Evolutionary conservation across 2,888 invertebrate genomes (phyloP), one percentile per base, ranked within the genome.

Genomic region (Chrysomela aeneicollis): DNA sequence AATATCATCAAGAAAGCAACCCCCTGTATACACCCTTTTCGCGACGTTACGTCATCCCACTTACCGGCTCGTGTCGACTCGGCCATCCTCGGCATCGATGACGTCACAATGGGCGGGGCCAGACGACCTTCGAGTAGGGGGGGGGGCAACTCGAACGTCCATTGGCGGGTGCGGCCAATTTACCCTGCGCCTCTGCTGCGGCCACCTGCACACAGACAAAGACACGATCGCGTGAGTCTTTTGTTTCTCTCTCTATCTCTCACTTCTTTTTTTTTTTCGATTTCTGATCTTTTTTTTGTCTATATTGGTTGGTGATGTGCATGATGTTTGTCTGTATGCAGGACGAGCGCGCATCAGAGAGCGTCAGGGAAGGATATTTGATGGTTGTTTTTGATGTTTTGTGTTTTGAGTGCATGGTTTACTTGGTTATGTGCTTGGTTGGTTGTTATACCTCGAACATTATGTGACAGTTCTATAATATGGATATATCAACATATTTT

Each of bases 161-260:
- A 15, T 42, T 47, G 21, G 49, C 10, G 21, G 15, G 9, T 59
- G 26, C 30, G 17, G 26, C 50, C 10, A 12, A 62, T 59, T 67
- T 70, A 67, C 62, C 76, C 77, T 15, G 42, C 42, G n/a, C 42
- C 42, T 75, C 74, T 77, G 74, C 79, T 80, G 79, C 80, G 83
- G 83, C 83, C 83, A 84, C 86, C 86, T 86, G 86, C 86, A 86
- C 85, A 86, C 86, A 86, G 86, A 85, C 85, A 86, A 84, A 68
- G 85, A 85, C 85, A 85, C 83, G 85, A 84, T 84, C 81, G 82
- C 81, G 79, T 78, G 70, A 78, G 75, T 74, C 72, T 68, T 69
- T 70, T 54, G 69, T 64, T 72, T 73, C 61, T 62, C 72, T 72
- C 64, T 65, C n/a, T n/a, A n/a, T n/a, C n/a, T n/a, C n/a, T n/a